These are phyloP conservation scores for Pristionchus mayeri DNA, from an alignment of 2,888 invertebrate genomes.

Conservation along the genomic window DNA sequence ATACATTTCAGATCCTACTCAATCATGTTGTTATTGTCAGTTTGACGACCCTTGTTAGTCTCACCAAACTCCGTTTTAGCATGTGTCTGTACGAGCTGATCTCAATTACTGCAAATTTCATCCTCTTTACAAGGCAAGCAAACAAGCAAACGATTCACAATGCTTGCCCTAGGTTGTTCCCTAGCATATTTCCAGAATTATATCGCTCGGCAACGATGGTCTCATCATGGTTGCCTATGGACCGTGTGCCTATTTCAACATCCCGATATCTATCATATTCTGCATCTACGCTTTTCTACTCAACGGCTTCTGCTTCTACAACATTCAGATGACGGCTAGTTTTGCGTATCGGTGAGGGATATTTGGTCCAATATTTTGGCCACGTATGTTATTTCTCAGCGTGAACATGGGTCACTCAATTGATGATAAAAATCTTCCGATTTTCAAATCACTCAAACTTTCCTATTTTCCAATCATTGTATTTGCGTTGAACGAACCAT, in stretches of 20 bases:
- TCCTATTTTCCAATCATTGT: not conserved
- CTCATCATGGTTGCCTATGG: not conserved
- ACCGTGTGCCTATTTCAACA: not conserved
- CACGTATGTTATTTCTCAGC: too few species aligned
- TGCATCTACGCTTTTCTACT: not conserved
- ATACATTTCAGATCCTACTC: not conserved
- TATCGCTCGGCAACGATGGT: not conserved
- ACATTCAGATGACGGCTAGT: not conserved
- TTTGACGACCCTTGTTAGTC: not conserved
- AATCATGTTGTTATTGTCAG: not conserved
- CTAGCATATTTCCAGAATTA: not conserved
- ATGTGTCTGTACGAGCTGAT: slow-evolving; percentile 3
- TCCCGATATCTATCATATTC: not conserved
- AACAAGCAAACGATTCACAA: too few species aligned
- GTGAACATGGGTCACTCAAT: too few species aligned
- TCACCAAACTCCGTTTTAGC: not conserved
- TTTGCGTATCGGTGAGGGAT: not conserved
- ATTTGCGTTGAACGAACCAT: not conserved
- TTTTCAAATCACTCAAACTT: not conserved
- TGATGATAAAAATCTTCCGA: too few species aligned
- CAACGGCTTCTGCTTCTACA: not conserved
- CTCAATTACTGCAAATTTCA: not conserved
- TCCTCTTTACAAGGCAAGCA: not conserved
- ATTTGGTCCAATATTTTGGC: not conserved
- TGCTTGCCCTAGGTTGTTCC: not conserved